A percentile compares a stretch with the other conserved stretches of the same genome.
Conservation (phyloP, 2,888 invertebrate genomes). For the Gandaritis pyraliata region DNA sequence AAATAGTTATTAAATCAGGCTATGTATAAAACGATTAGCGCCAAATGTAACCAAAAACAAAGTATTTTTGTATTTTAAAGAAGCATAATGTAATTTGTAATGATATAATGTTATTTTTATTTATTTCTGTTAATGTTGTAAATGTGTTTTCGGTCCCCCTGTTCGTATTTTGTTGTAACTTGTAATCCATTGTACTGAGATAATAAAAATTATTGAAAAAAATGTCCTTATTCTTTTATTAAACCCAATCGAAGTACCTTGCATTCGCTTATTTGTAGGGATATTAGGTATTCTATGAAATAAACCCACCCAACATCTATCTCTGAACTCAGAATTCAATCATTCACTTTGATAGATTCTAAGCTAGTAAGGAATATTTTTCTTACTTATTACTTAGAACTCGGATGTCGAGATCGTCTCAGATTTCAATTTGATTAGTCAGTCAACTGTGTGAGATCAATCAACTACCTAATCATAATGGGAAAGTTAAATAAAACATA, state of each 20-base stretch:
- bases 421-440: no score
- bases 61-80: slow-evolving; percentile 61
- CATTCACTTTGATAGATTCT: no score
- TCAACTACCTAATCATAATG: no score
- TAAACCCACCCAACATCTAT: no score
- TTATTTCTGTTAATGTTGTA: slow-evolving; percentile 46
- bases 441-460: no score
- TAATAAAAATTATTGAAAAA: slow-evolving; percentile 47
- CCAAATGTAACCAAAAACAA: slow-evolving; percentile 70
- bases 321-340: no score
- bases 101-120: slow-evolving; percentile 41
- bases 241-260: neutral
- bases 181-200: slow-evolving; percentile 64
- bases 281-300: no score
- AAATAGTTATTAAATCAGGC: slow-evolving; percentile 18
- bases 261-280: no score
- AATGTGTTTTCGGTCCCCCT: slow-evolving; percentile 70
- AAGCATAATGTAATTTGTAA: slow-evolving; percentile 43
- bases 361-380: no score
- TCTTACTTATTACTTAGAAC: no score
- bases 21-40: slow-evolving; percentile 48
- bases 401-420: no score
- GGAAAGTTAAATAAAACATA: slow-evolving; percentile 43
- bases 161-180: slow-evolving; percentile 57
- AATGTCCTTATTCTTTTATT: neutral